Percentiles rank a stretch among this genome's conserved stretches.
Conservation (phyloP, 2,797 vertebrate genomes). For the Phoeniculus purpureus region DNA sequence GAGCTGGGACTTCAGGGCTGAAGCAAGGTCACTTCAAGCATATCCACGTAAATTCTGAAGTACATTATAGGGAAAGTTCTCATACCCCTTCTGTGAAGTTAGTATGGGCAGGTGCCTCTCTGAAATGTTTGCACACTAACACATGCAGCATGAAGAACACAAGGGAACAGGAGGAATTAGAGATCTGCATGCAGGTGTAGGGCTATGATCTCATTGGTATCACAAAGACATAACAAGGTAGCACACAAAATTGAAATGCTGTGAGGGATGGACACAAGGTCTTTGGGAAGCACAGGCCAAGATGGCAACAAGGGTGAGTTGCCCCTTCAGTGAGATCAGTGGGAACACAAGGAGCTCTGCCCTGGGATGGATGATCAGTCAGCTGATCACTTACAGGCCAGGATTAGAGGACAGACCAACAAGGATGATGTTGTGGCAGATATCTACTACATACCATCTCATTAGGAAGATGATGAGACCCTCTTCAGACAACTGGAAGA, state of each 20-base stretch:
- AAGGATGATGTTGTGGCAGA: background rate
- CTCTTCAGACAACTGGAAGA: background rate
- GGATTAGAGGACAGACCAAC: background rate
- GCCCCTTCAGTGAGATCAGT: background rate
- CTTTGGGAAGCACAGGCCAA: background rate
- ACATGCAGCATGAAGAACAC: background rate
- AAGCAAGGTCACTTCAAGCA: background rate
- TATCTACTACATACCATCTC: background rate
- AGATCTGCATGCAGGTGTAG: background rate
- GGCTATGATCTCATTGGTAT: background rate
- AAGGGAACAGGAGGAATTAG: background rate
- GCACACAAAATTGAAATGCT: background rate
- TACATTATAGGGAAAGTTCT: background rate
- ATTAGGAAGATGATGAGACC: background rate
- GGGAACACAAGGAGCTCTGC: background rate
- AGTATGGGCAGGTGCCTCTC: background rate
- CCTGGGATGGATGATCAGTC: background rate
- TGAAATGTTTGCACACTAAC: background rate
- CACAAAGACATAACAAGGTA: fast-evolving
- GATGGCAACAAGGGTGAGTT: fast-evolving
- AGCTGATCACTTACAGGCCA: background rate
- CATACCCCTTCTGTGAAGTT: background rate
- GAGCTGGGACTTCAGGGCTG: background rate
- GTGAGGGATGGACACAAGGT: fast-evolving
- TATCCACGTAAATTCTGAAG: background rate